These are phyloP conservation scores for Steinernema hermaphroditum DNA, from an alignment of 2,888 invertebrate genomes.

Conservation along the genomic window DNA sequence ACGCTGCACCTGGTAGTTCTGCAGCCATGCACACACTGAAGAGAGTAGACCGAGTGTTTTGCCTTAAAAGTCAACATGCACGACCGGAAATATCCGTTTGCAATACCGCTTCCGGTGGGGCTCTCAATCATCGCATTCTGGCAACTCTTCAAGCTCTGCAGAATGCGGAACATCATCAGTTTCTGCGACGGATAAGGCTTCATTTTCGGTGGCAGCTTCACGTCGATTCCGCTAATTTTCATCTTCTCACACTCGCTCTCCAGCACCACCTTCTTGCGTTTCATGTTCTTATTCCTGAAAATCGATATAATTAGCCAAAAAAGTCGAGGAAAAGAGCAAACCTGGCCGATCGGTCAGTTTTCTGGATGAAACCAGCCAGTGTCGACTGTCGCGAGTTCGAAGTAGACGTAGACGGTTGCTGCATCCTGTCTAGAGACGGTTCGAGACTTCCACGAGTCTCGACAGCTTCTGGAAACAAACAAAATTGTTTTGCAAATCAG, in stretches of 20 bases:
- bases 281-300: neutral
- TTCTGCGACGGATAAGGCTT: constrained; percentile 57
- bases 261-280: neutral
- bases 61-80: too few species aligned
- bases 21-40: constrained; percentile 77
- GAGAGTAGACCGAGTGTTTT: constrained; percentile 80
- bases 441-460: too few species aligned
- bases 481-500: too few species aligned
- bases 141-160: constrained; percentile 73
- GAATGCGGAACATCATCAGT: constrained; percentile 71
- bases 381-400: too few species aligned
- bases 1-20: constrained; percentile 55
- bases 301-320: too few species aligned
- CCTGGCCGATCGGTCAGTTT: too few species aligned
- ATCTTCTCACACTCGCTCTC: constrained; percentile 33
- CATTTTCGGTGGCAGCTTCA: constrained; percentile 47
- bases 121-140: constrained; percentile 79
- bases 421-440: too few species aligned
- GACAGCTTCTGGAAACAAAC: too few species aligned
- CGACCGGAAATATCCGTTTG: too few species aligned
- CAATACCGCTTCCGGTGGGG: constrained; percentile 80
- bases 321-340: too few species aligned
- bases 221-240: constrained; percentile 30
- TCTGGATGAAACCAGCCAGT: too few species aligned
- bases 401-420: too few species aligned